Percentiles rank a stretch among this genome's conserved stretches.
Evolutionary conservation across 2,797 vertebrate species (phyloP).

Genomic region (Periparus ater): DNA sequence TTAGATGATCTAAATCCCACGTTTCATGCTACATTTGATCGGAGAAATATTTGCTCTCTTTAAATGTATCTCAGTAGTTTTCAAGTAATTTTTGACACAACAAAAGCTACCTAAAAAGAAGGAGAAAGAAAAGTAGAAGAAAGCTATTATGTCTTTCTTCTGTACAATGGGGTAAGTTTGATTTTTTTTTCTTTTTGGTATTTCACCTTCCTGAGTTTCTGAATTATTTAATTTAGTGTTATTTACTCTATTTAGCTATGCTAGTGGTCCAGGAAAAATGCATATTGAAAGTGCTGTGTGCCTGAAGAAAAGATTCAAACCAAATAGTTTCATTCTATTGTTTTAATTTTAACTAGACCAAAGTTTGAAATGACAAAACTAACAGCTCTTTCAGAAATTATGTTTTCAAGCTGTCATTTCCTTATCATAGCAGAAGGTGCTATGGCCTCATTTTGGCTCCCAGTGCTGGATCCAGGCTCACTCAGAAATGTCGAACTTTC

Average conservation of each 20-base stretch:
- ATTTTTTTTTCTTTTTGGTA: background rate
- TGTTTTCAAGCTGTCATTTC: background rate
- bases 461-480: background rate
- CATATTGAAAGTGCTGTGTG: background rate
- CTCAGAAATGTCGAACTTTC: background rate
- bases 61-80: background rate
- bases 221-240: background rate
- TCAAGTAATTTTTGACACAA: background rate
- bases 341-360: constrained; percentile 1
- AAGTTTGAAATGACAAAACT: background rate
- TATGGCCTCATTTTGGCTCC: background rate
- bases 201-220: background rate
- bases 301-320: background rate
- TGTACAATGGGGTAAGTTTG: fast-evolving
- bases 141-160: background rate
- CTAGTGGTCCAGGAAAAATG: background rate
- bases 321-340: background rate
- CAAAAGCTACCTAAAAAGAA: background rate
- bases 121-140: background rate
- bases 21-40: background rate
- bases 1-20: background rate
- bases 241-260: background rate
- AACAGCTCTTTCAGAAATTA: background rate
- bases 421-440: background rate
- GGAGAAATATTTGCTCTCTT: background rate